A percentile compares a stretch with the other conserved stretches of the same genome.
These are phyloP conservation scores for Pteria penguin DNA, from an alignment of 2,888 invertebrate genomes.

Conservation along the genomic window DNA sequence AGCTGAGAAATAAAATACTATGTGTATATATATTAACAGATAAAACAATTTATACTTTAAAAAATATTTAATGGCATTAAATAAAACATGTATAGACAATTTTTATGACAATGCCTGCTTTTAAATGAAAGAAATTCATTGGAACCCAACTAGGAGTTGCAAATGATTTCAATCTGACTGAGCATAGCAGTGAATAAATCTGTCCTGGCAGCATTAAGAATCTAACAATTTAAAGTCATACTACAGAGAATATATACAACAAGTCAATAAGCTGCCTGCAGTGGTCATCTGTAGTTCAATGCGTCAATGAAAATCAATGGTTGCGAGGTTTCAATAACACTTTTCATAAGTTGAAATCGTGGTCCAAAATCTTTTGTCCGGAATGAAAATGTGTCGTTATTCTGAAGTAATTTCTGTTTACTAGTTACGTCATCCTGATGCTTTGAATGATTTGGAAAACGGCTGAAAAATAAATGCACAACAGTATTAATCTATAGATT, in stretches of 20 bases:
- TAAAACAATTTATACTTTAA: neutral
- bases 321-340: neutral
- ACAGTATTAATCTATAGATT: neutral
- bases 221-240: neutral
- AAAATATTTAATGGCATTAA: slow-evolving; percentile 31
- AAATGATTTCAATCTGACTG: neutral
- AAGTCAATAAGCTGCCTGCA: neutral
- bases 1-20: too few species aligned
- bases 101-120: neutral
- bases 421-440: slow-evolving; percentile 81
- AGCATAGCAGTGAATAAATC: neutral
- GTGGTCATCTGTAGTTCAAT: neutral
- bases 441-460: slow-evolving; percentile 97
- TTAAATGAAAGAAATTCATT: too few species aligned
- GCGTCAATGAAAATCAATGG: neutral
- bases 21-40: neutral
- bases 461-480: slow-evolving; percentile 83
- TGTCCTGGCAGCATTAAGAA: neutral
- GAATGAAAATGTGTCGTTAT: slow-evolving; percentile 3
- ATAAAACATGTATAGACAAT: slow-evolving; percentile 12
- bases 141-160: too few species aligned
- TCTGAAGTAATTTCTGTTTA: slow-evolving; percentile 15
- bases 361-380: slow-evolving; percentile 40
- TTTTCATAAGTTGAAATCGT: slow-evolving; percentile 8
- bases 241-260: neutral